phyloP scores from a whole-genome alignment of 2,113 vertebrate genomes.

The Callipepla squamata region DNA sequence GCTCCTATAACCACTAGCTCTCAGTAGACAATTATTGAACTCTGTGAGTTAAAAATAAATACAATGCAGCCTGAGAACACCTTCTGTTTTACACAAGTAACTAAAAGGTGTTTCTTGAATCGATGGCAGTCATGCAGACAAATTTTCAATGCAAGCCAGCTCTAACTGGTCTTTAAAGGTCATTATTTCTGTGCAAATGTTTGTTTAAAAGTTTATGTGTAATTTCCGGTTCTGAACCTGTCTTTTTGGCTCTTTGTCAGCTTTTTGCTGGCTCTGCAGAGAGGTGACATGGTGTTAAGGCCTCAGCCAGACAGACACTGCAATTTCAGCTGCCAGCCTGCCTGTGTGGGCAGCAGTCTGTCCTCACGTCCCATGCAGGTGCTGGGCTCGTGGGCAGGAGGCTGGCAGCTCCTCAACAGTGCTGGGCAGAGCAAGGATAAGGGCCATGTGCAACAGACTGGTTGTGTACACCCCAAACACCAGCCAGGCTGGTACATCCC shows the following conservation, averaged over 20 bases:
- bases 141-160: not conserved
- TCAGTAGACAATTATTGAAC: not conserved
- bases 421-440: not conserved
- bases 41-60: not conserved
- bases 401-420: not conserved
- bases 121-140: fast-evolving
- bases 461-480: not conserved
- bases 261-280: not conserved
- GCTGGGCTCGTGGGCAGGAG: not conserved
- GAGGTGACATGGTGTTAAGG: not conserved
- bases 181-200: not conserved
- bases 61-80: not conserved
- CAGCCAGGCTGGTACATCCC: fast-evolving
- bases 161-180: not conserved
- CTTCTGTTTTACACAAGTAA: not conserved
- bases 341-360: not conserved
- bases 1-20: not conserved
- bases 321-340: not conserved
- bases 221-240: not conserved
- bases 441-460: not conserved
- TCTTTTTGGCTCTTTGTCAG: not conserved
- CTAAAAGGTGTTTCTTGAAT: not conserved
- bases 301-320: not conserved
- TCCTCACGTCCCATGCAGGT: not conserved
- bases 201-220: not conserved